Base-by-base conservation (phyloP, 2,888 invertebrate species). In the Lobophora halterata region DNA sequence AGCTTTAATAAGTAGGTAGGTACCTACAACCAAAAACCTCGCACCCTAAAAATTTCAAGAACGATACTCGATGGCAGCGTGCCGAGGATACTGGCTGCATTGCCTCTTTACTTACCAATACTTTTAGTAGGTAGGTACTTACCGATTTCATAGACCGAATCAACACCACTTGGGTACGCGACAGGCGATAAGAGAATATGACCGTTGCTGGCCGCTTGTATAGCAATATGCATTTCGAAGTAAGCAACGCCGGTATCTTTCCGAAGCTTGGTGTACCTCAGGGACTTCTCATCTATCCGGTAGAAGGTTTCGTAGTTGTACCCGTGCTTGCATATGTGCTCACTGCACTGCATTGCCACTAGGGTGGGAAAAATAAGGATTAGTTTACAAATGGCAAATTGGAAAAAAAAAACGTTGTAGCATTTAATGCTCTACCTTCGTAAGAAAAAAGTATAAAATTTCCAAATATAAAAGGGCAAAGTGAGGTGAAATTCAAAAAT, bases 91-190 rank as follows among this genome's bases (percentile, higher is more conserved):
- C n/a, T n/a, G n/a, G n/a, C n/a, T n/a, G n/a, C n/a, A n/a, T n/a
- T n/a, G n/a, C n/a, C n/a, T n/a, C n/a, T n/a, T n/a, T n/a, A n/a
- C n/a, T n/a, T n/a, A n/a, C n/a, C n/a, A n/a, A n/a, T n/a, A n/a
- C n/a, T n/a, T n/a, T n/a, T n/a, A n/a, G n/a, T n/a, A n/a, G n/a
- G n/a, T n/a, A n/a, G n/a, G 1, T 16, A 4, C 10, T 24, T 50
- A 88, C 88, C 93, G 25, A 93, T 90, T 78, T 93, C 93, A 69
- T 93, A 93, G 0, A 92, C 92, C 0, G 90, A 83, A 57, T 91
- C 91, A 1, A 41, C 54, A 1, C 60, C 45, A 0, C 72, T 61
- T 0, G 91, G 89, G 3, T 59, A 65, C 0, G 77, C 65, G 0
- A 81, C 80, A 0, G 90, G 78, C 0, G 93, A 90, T 4, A 93